phyloP scores from a whole-genome alignment of 2,888 invertebrate species.

The Balanococcus diminutus region DNA sequence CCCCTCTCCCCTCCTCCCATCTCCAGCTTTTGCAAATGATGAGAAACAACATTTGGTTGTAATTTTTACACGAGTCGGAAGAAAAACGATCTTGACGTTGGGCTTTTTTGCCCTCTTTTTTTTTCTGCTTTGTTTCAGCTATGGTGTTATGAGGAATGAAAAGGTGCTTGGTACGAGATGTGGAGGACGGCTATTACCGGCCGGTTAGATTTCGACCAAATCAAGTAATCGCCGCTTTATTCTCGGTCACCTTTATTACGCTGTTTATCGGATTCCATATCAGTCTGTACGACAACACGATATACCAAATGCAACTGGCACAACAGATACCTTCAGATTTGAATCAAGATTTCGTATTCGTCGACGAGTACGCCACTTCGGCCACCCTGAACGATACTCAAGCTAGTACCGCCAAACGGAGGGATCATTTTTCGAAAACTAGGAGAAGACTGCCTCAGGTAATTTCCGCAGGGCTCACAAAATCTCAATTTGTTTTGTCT shows the following conservation, averaged over 20 bases:
- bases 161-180: conserved; percentile 47
- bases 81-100: background rate
- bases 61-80: background rate
- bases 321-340: conserved; percentile 51
- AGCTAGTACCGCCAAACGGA: conserved; percentile 58
- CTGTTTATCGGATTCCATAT: conserved; percentile 57
- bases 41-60: background rate
- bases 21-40: background rate
- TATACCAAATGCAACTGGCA: conserved; percentile 56
- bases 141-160: conserved; percentile 54
- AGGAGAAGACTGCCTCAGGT: conserved; percentile 70
- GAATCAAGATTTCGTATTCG: conserved; percentile 23
- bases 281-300: conserved; percentile 57
- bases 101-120: background rate
- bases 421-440: conserved; percentile 69
- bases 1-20: background rate
- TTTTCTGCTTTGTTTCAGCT: conserved; percentile 37
- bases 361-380: conserved; percentile 11
- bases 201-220: conserved; percentile 50
- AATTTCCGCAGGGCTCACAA: too few relatives aligned
- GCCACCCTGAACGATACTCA: conserved; percentile 43
- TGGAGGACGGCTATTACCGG: conserved; percentile 50
- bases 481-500: too few relatives aligned
- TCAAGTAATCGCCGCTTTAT: conserved; percentile 42
- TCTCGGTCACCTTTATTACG: conserved; percentile 54